Evolutionary conservation across 2,888 invertebrate species (phyloP), one percentile per base, ranked within the genome.

Genomic region (Dioctria linearis): DNA sequence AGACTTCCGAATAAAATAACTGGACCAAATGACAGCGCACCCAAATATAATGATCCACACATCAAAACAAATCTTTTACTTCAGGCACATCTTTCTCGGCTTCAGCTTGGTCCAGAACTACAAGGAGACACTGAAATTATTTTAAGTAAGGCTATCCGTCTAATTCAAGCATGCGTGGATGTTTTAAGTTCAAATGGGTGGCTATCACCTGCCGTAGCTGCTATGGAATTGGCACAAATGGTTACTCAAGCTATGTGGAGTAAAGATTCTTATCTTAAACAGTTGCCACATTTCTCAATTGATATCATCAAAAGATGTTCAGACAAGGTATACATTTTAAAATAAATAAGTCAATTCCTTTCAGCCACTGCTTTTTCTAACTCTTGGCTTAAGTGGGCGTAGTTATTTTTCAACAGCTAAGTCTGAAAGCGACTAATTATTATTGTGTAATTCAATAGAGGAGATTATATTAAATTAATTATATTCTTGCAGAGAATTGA

Each of bases 161-260:
- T 96, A 76, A 96, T 96, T 87, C 96, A 96, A 87, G 99, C 99
- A 0, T 99, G 99, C 88, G 99, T 99, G 46, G 98, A 98, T 89
- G 97, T 98, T 8, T 89, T 98, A 54, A 95, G 95, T 87, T 97
- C 97, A 65, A 98, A 98, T 85, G 99, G 99, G 49, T 99, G 99
- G 99, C 91, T 99, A 73, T 94, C 97, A 0, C 99, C 99, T 0
- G 99, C 99, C 3, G 96, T 99, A 59, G 98, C 98, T 25, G 98
- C 99, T 85, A 99, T 99, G 99, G 99, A 99, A 90, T 91, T 99
- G 86, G 98, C 99, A 0, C 99, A 99, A 90, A 99, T 99, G 99
- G 96, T 97, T 3, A 99, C 99, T 0, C 99, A 99, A 90, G 99
- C 99, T 8, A 98, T 99, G 98, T 99, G 99, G 98, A 97, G 96